Base-by-base conservation (phyloP, 2,797 vertebrate genomes). In the Phylloscopus collybita region DNA sequence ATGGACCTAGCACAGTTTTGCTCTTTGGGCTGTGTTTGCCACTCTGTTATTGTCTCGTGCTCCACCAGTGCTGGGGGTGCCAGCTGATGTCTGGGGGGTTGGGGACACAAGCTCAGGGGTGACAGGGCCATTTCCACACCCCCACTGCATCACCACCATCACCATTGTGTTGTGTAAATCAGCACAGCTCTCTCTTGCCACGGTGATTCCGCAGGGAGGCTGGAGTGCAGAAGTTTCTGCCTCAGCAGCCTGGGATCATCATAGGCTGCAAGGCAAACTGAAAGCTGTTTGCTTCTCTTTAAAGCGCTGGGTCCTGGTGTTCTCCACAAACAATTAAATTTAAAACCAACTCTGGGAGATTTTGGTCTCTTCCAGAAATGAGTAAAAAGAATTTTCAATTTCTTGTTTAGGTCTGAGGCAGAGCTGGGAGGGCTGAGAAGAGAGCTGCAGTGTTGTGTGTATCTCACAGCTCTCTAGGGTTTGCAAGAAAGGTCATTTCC, bases 291-390 rank as follows among this genome's bases (percentile, higher is more conserved):
- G 0, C 45, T 82, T 79, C 44, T 42, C 72, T 72, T 79, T 45
- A 64, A 91, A 79, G 26, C 21, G 22, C 88, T 40, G 70, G 47
- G 26, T 40, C 76, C 85, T 76, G 51, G 30, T 60, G 82, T 73
- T 89, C 76, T 73, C 80, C 80, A 90, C 73, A 93, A 96, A 86
- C 80, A 94, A 93, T 87, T 78, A 44, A 59, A 86, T 84, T 88
- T 66, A 66, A 79, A 91, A 23, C 73, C 40, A n/a, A 81, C 66
- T 62, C 76, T 38, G n/a, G 50, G 70, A 95, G 49, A 23, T 79
- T 86, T 84, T 4, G 1, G 26, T 90, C 51, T 90, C n/a, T 81
- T 51, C 60, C 59, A 79, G 76, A 84, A 91, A 75, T 53, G 72
- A 56, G 44, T 92, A 17, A 42, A 69, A 89, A 86, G 66, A 36